Percentiles rank a stretch among this genome's conserved stretches.
phyloP scores from a whole-genome alignment of 2,797 vertebrate genomes.

The Clarias fuscus region DNA sequence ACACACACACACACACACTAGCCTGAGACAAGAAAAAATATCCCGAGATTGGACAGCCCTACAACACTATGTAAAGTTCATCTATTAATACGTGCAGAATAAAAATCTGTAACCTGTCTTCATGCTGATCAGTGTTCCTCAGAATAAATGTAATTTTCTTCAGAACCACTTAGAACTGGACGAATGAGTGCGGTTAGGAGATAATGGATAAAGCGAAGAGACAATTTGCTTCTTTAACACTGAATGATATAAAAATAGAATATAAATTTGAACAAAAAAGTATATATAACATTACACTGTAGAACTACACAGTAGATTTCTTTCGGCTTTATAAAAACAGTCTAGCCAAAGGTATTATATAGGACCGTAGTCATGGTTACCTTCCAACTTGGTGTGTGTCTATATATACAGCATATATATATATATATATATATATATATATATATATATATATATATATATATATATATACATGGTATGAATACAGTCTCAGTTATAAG shows the following conservation, averaged over 20 bases:
- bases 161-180: not conserved
- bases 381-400: not conserved
- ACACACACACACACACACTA: not conserved
- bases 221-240: not conserved
- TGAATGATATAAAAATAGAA: not conserved
- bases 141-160: not conserved
- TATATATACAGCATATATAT: no score
- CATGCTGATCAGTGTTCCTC: not conserved
- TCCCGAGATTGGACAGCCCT: not conserved
- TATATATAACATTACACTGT: not conserved
- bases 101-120: not conserved
- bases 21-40: not conserved
- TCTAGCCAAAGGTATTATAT: not conserved
- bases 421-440: no score
- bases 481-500: not conserved
- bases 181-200: not conserved
- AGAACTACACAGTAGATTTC: not conserved
- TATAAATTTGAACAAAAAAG: no score
- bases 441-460: no score
- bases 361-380: not conserved
- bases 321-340: not conserved
- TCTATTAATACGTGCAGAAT: not conserved
- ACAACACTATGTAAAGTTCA: not conserved
- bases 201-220: not conserved
- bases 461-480: not conserved